Conservation (phyloP, 1,140 invertebrate species). For the Melitaea cinxia region DNA sequence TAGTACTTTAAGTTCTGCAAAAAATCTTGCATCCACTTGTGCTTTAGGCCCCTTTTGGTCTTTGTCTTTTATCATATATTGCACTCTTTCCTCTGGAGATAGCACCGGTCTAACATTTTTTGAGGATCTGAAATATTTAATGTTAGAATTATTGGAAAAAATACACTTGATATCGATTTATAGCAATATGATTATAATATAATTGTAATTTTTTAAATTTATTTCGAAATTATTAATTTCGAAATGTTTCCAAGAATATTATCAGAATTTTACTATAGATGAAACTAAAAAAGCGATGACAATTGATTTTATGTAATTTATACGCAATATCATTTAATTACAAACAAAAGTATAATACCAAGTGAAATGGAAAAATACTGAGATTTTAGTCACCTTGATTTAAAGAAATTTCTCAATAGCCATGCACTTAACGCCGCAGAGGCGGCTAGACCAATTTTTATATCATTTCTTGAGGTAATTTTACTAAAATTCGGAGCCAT, state of each 20-base stretch:
- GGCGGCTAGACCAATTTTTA: conserved; percentile 69
- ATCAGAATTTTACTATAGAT: too few species aligned
- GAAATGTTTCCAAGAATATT: too few species aligned
- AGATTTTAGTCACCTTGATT: conserved; percentile 53
- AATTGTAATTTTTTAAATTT: background rate
- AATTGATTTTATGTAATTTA: too few species aligned
- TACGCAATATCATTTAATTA: conserved; percentile 45
- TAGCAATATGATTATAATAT: background rate
- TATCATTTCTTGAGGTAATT: conserved; percentile 70
- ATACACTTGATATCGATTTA: background rate
- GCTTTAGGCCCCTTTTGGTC: conserved; percentile 86
- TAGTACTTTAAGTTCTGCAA: conserved; percentile 89
- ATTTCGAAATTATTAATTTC: background rate
- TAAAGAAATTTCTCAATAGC: conserved; percentile 63
- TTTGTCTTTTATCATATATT: conserved; percentile 89
- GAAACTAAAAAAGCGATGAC: too few species aligned
- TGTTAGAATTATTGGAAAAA: background rate
- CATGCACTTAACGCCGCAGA: conserved; percentile 71
- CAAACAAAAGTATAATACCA: conserved; percentile 18
- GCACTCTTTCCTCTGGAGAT: conserved; percentile 85
- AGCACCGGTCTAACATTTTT: conserved; percentile 49
- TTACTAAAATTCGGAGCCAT: conserved; percentile 77
- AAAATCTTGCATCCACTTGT: conserved; percentile 93
- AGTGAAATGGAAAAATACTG: conserved; percentile 22
- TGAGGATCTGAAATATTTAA: background rate